Base-by-base conservation (phyloP, 1,140 invertebrate genomes). In the Zaprionus lachaisei region DNA sequence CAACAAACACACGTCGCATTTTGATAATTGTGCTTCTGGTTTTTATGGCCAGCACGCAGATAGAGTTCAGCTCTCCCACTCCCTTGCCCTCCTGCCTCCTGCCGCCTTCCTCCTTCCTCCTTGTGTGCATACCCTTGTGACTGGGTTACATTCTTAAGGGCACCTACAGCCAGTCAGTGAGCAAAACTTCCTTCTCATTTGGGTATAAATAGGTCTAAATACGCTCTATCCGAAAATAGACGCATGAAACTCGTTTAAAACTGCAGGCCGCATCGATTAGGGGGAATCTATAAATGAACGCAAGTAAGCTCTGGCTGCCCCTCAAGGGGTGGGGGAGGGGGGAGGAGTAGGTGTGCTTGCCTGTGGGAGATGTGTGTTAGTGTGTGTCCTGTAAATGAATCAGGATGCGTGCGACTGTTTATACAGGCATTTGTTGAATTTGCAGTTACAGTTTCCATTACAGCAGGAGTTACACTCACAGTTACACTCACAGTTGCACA, bases 21-120 rank as follows among this genome's bases (percentile, higher is more conserved):
- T 89, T 83, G 84, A 87, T 87, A 87, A 87, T 87, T 87, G 84
- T 81, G 83, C 83, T 87, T 89, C 84, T 87, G 84, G 83, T 89
- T 89, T 87, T 89, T 89, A 87, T 87, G 70, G 84, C 79, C 81
- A 71, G 73, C 84, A 89, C 77, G 78, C 80, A 83, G 84, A 83
- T 87, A 80, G 68, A 69, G 38, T 56, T 65, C 55, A 66, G 80
- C 11, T 51, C 20, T 22, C 20, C 20, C 20, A 11, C 17, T 24
- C 11, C 5, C 11, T 14, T 11, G 6, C 41, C 15, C 6, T n/a
- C 0, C 5, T 14, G 17, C 47, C 20, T 6, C 11, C 17, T 44
- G 2, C 14, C 41, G 6, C n/a, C 5, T 17, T 17, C n/a, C 41
- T 17, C n/a, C 5, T 17, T 17, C n/a, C 5, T 47, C 2, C n/a